These are phyloP conservation scores for Gallinago jamesoni DNA, from an alignment of 2,113 vertebrate genomes.

Conservation along the genomic window DNA sequence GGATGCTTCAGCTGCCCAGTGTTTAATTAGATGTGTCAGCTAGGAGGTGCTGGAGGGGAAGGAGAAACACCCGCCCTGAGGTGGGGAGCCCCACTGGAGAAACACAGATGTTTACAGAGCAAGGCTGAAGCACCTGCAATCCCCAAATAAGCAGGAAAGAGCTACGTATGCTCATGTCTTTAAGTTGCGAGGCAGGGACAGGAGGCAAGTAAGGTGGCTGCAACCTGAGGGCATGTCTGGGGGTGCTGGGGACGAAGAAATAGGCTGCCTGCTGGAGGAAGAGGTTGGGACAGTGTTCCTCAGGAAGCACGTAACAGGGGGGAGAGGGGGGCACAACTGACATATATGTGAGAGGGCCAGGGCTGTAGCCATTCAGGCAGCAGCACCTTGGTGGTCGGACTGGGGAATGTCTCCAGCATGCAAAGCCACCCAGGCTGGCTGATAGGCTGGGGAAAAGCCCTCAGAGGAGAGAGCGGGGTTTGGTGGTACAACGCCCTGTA, in stretches of 20 bases:
- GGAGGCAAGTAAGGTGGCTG: not conserved
- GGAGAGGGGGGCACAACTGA: not conserved
- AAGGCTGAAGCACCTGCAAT: not conserved
- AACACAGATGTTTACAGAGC: not conserved
- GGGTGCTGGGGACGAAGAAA: not conserved
- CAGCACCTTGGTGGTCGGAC: not conserved
- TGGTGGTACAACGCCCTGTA: not conserved
- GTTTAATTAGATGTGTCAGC: not conserved
- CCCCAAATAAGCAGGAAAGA: not conserved
- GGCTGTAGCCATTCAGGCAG: not conserved
- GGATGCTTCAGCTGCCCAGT: not conserved
- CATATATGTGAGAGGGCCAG: fast-evolving
- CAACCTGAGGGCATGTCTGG: not conserved
- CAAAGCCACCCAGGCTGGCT: not conserved
- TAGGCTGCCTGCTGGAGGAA: not conserved
- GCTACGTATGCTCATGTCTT: fast-evolving
- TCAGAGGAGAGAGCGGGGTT: not conserved
- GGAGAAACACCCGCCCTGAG: fast-evolving
- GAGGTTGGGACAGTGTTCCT: not conserved
- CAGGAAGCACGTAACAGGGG: fast-evolving
- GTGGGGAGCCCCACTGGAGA: not conserved
- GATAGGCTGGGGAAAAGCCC: not conserved
- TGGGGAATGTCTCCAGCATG: not conserved
- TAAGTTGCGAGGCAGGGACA: not conserved
- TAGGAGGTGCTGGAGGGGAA: not conserved